Conservation (phyloP, 2,113 vertebrate genomes). For the Osmerus mordax region DNA sequence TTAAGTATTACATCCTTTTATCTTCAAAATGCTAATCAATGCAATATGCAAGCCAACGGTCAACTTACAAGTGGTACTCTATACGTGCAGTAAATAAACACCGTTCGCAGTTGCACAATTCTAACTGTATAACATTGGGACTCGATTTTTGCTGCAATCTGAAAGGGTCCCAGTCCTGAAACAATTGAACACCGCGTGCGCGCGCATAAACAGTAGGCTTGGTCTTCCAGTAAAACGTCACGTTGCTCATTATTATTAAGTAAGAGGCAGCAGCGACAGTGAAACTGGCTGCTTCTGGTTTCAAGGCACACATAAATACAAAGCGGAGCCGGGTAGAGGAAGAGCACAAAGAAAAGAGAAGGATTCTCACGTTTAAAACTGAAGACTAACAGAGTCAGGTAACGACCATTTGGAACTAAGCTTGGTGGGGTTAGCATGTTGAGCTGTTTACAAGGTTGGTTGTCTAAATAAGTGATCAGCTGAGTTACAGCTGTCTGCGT, state of each 20-base stretch:
- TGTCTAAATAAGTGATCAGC: slow-evolving; percentile 25
- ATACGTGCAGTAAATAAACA: background rate
- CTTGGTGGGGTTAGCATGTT: background rate
- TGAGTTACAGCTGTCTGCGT: slow-evolving; percentile 20
- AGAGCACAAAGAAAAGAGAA: slow-evolving; percentile 63
- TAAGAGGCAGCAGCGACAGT: slow-evolving; percentile 59
- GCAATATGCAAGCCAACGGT: background rate
- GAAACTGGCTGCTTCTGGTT: slow-evolving; percentile 82
- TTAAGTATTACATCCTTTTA: background rate
- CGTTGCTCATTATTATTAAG: slow-evolving; percentile 63
- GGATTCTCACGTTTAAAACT: slow-evolving; percentile 50
- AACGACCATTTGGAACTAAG: slow-evolving; percentile 18
- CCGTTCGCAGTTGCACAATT: no score
- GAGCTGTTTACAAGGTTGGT: no score
- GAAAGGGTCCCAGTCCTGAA: background rate
- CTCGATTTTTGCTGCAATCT: background rate
- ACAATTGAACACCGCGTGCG: background rate
- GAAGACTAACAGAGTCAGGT: slow-evolving; percentile 74
- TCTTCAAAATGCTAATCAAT: background rate
- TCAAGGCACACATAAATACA: slow-evolving; percentile 72
- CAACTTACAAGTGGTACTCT: background rate
- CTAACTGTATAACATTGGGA: background rate
- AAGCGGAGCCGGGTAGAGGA: slow-evolving; percentile 61
- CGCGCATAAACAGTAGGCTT: slow-evolving; percentile 6
- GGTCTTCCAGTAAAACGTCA: slow-evolving; percentile 34